Conservation (phyloP, 2,113 vertebrate species). For the Hippocampus abdominalis region DNA sequence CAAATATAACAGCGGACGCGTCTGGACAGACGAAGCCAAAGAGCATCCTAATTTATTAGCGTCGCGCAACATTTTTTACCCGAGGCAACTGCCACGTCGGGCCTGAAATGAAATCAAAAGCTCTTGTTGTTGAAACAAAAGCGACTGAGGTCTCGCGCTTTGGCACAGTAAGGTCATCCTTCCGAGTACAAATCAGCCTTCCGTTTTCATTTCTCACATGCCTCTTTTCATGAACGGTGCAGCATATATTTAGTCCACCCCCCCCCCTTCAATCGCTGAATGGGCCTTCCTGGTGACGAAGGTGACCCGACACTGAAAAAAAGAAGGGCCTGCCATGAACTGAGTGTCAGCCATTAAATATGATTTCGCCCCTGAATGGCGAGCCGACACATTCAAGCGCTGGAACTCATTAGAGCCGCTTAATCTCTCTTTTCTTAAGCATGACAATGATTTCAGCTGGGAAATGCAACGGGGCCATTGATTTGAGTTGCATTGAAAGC, state of each 20-base stretch:
- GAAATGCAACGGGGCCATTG: constrained; percentile 74
- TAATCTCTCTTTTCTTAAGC: constrained; percentile 80
- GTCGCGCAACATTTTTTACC: constrained; percentile 90
- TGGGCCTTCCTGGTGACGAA: constrained; percentile 63
- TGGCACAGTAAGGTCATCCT: constrained; percentile 67
- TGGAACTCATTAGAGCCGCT: constrained; percentile 77
- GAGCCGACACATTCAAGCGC: constrained; percentile 70
- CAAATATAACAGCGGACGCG: constrained; percentile 92
- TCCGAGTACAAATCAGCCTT: constrained; percentile 66
- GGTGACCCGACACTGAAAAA: constrained; percentile 73
- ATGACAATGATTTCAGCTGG: constrained; percentile 80
- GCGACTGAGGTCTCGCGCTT: constrained; percentile 53
- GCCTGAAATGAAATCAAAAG: constrained; percentile 66
- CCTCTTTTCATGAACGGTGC: constrained; percentile 68
- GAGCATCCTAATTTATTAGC: constrained; percentile 91
- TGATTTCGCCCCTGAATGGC: constrained; percentile 77
- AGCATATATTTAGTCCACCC: constrained; percentile 63
- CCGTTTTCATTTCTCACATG: constrained; percentile 69
- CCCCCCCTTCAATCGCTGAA: constrained; percentile 32
- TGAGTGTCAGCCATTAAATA: constrained; percentile 80
- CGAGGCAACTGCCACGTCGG: constrained; percentile 87
- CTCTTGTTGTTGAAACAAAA: constrained; percentile 62
- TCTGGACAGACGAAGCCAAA: constrained; percentile 81
- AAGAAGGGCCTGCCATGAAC: constrained; percentile 73
- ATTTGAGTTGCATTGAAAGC: constrained; percentile 78